Conservation (phyloP, 2,888 invertebrate species). For the Marronus borbonicus region DNA sequence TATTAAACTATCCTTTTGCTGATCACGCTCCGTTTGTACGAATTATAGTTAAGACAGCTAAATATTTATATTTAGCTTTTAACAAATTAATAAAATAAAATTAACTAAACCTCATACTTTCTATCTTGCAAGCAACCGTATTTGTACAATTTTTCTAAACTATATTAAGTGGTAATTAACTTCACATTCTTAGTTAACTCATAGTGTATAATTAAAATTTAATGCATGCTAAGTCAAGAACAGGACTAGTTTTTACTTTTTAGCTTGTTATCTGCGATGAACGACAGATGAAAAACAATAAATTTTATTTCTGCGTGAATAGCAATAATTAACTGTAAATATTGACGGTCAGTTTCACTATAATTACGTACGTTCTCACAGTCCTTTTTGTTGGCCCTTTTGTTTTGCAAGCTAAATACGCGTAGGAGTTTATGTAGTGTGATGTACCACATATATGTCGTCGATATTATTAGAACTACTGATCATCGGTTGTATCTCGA, state of each 20-base stretch:
- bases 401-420: background rate
- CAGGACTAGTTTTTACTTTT: slow-evolving; percentile 24
- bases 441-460: background rate
- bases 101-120: too few relatives aligned
- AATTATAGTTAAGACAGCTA: too few relatives aligned
- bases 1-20: too few relatives aligned
- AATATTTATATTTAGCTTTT: too few relatives aligned
- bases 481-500: background rate
- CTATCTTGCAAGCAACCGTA: background rate
- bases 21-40: too few relatives aligned
- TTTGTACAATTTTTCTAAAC: background rate
- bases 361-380: slow-evolving; percentile 31
- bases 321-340: slow-evolving; percentile 40
- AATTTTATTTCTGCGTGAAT: slow-evolving; percentile 39
- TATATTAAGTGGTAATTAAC: slow-evolving; percentile 27
- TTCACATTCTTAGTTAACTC: slow-evolving; percentile 28
- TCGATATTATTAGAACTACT: background rate
- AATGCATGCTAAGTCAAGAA: slow-evolving; percentile 26
- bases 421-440: background rate
- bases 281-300: slow-evolving; percentile 34
- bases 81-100: too few relatives aligned
- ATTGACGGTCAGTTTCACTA: slow-evolving; percentile 22
- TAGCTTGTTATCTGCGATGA: slow-evolving; percentile 23
- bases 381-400: background rate
- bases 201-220: slow-evolving; percentile 26